Evolutionary conservation across 2,888 invertebrate species (phyloP).

Genomic region (Ornithoptera alexandrae): DNA sequence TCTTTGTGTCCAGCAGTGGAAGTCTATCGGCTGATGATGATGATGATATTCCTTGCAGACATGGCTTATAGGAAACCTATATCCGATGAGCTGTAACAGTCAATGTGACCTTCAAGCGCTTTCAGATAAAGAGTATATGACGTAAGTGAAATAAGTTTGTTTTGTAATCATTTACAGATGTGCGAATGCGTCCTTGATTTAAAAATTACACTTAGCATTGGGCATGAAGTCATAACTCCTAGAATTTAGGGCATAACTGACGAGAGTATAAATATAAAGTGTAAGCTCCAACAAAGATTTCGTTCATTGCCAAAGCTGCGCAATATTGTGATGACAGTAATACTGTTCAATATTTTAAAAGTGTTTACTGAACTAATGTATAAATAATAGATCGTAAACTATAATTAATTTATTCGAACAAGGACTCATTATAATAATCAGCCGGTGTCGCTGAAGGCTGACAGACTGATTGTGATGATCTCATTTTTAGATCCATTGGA

Average conservation of each 20-base stretch:
- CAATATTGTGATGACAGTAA: neutral
- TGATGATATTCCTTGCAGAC: too few relatives aligned
- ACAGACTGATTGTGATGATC: slow-evolving; percentile 41
- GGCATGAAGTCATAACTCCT: slow-evolving; percentile 44
- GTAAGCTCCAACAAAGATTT: slow-evolving; percentile 32
- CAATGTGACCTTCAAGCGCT: too few relatives aligned
- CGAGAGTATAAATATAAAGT: slow-evolving; percentile 31
- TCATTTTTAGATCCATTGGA: slow-evolving; percentile 36
- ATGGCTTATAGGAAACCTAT: too few relatives aligned
- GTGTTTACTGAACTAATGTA: too few relatives aligned
- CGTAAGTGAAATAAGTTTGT: neutral
- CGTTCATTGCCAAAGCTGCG: slow-evolving; percentile 34
- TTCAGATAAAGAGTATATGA: neutral
- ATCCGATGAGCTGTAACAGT: too few relatives aligned
- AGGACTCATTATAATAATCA: slow-evolving; percentile 37
- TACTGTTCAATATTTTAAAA: too few relatives aligned
- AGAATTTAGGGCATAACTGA: neutral
- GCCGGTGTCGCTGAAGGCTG: slow-evolving; percentile 38
- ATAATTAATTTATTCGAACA: too few relatives aligned
- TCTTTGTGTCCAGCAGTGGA: too few relatives aligned
- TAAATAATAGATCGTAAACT: too few relatives aligned
- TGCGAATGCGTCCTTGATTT: neutral
- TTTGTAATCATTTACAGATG: too few relatives aligned
- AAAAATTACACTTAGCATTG: too few relatives aligned
- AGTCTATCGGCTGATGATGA: too few relatives aligned